Conservation (phyloP, 2,113 vertebrate species). For the Ursus arctos region DNA sequence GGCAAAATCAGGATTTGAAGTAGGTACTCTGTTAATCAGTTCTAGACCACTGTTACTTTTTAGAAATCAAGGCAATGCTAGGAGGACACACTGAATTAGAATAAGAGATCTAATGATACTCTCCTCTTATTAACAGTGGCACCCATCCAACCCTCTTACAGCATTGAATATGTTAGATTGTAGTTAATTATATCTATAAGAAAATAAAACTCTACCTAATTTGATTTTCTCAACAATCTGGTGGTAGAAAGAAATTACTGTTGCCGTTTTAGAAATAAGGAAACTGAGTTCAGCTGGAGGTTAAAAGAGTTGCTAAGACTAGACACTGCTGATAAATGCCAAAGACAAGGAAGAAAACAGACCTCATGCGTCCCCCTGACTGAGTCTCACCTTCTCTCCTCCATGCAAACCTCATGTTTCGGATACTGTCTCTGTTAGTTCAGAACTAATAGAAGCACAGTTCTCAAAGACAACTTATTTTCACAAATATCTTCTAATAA, state of each 20-base stretch:
- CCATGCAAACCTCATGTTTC: background rate
- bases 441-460: background rate
- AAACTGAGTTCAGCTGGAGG: background rate
- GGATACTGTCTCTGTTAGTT: background rate
- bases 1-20: background rate
- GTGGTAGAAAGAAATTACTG: background rate
- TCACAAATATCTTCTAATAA: constrained; percentile 55
- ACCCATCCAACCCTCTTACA: background rate
- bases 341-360: background rate
- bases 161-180: background rate
- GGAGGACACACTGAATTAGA: background rate
- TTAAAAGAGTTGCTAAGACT: background rate
- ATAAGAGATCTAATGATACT: background rate
- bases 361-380: rapidly evolving
- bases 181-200: background rate
- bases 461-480: constrained; percentile 37
- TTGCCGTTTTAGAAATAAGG: background rate
- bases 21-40: background rate
- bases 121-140: background rate
- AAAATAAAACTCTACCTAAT: constrained; percentile 16
- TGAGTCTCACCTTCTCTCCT: rapidly evolving
- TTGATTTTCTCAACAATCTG: constrained; percentile 12
- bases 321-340: background rate
- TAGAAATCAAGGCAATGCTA: background rate
- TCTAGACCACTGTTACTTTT: background rate